Base-by-base conservation (phyloP, 2,797 vertebrate species). In the Halcyon chelicuti region DNA sequence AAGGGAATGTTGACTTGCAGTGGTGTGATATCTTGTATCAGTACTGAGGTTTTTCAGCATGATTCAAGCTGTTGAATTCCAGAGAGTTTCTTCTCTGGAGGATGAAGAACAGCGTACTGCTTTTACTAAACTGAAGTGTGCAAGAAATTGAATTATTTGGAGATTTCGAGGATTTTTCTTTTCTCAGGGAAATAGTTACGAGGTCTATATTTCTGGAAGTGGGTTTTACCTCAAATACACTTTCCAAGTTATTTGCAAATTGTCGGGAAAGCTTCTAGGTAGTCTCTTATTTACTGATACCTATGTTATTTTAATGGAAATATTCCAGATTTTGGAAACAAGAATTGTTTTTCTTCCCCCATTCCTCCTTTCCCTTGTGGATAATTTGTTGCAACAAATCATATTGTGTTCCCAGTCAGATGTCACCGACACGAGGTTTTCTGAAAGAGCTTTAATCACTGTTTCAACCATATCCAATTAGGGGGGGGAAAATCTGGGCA, bases 391-490 rank as follows among this genome's bases (percentile, higher is more conserved):
- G 66, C 88, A 96, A 90, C 83, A 93, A 88, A 89, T 93, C 28
- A 49, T 67, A 57, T 39, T 94, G 79, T 92, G 58, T 92, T 94
- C 63, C 33, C 57, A 84, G 87, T 96, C 90, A 96, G 89, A 93
- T 95, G 86, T 94, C 85, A 71, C 82, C 81, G 86, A 55, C 62
- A 58, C 7, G 8, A 84, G 63, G 62, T 67, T 88, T 97, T 86
- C 54, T 82, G 66, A 91, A 95, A 92, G 81, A 8, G 11, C 91
- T 95, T 96, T 94, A 93, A 83, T 96, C 77, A 57, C 63, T 92
- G 35, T 90, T 96, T 97, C 72, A 91, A 23, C 87, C 68, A 31
- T 82, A 77, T 93, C 74, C 81, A 96, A 21, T 51, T 88, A 9
- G 44, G 14, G 73, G 40, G 2, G 49, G 10, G 16, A 6, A 0